Evolutionary conservation across 2,888 invertebrate species (phyloP).

Genomic region (Halocaridina rubra): DNA sequence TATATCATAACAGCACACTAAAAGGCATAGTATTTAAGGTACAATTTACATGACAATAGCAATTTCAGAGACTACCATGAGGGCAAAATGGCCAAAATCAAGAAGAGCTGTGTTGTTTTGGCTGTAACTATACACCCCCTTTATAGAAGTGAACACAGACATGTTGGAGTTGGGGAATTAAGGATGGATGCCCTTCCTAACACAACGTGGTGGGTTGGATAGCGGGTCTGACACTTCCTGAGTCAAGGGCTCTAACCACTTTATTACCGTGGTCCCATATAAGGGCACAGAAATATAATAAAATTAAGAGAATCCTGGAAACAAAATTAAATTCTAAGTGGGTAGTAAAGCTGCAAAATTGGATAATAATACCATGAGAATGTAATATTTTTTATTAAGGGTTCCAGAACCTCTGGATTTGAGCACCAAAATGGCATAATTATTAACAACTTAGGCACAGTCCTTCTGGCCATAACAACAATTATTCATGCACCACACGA

Average conservation of each 20-base stretch:
- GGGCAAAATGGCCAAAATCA: too few species aligned
- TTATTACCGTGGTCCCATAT: neutral
- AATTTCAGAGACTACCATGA: too few species aligned
- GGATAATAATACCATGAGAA: neutral
- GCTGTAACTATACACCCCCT: too few species aligned
- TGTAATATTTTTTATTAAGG: constrained; percentile 49
- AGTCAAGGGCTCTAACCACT: too few species aligned
- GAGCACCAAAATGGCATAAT: constrained; percentile 46
- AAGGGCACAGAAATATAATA: neutral
- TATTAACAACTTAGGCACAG: constrained; percentile 50
- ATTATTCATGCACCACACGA: constrained; percentile 18
- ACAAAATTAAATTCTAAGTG: neutral
- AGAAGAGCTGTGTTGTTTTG: too few species aligned
- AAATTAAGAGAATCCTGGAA: neutral
- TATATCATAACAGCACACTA: too few species aligned
- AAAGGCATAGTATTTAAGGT: too few species aligned
- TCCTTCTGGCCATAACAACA: constrained; percentile 38
- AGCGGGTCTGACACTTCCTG: neutral
- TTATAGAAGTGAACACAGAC: too few species aligned
- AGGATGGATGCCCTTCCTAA: too few species aligned
- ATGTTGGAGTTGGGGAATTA: too few species aligned
- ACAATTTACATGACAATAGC: too few species aligned
- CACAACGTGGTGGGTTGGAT: too few species aligned
- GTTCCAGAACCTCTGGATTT: constrained; percentile 57
- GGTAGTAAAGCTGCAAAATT: neutral